These are phyloP conservation scores for Pluvianellus socialis DNA, from an alignment of 2,113 vertebrate species.

Conservation along the genomic window DNA sequence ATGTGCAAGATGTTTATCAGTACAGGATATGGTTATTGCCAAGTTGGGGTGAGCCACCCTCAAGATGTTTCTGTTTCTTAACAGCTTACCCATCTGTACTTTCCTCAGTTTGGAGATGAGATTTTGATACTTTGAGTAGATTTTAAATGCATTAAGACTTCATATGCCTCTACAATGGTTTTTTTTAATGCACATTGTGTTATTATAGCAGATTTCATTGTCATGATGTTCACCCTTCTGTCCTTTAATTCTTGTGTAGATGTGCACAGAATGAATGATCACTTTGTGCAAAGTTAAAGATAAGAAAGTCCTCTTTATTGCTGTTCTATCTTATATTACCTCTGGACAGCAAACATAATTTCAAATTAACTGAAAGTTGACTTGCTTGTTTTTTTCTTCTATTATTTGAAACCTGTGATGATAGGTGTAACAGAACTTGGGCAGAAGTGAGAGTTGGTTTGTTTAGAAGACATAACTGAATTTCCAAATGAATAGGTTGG, in stretches of 20 bases:
- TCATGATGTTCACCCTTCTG: not conserved
- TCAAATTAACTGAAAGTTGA: not conserved
- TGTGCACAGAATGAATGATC: not conserved
- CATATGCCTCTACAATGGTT: not conserved
- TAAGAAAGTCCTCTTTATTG: not conserved
- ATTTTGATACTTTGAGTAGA: not conserved
- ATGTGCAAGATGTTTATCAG: constrained; percentile 68
- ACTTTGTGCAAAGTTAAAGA: not conserved
- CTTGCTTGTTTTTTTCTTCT: not conserved
- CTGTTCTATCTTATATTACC: not conserved
- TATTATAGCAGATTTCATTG: not conserved
- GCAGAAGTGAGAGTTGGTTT: not conserved
- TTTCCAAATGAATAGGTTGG: not conserved
- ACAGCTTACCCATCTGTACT: not conserved
- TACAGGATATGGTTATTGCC: constrained; percentile 13
- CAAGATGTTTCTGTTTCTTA: constrained; percentile 22
- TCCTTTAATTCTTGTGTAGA: not conserved
- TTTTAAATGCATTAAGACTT: not conserved
- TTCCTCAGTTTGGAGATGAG: not conserved
- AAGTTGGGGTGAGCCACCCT: not conserved
- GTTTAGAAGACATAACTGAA: not conserved
- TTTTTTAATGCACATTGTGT: not conserved
- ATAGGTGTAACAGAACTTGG: not conserved
- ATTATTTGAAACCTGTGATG: not conserved
- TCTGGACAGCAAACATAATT: not conserved